Conservation (phyloP, 2,113 vertebrate species). For the mouse (Mus musculus) region DNA sequence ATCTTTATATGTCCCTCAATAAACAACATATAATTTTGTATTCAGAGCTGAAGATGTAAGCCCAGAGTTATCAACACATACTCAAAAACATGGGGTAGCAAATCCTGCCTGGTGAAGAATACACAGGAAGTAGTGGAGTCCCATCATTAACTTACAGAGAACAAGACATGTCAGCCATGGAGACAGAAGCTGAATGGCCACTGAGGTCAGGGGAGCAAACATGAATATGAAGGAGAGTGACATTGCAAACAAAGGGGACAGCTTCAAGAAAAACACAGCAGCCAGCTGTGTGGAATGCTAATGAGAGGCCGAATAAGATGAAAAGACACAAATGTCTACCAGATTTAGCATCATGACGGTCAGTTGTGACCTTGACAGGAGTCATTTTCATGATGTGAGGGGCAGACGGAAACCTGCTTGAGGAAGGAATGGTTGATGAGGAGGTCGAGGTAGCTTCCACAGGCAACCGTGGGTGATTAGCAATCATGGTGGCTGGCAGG, state of each 20-base stretch:
- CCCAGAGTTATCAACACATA: background rate
- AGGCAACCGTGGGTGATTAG: background rate
- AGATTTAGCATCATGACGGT: constrained; percentile 52
- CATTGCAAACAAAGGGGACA: constrained; percentile 27
- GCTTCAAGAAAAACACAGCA: constrained; percentile 39
- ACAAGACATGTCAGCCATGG: background rate
- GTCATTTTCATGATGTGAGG: constrained; percentile 26
- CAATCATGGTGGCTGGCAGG: background rate
- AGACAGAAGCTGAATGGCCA: background rate
- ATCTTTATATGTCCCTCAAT: too few relatives aligned
- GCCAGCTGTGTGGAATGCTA: constrained; percentile 43
- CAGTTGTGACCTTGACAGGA: constrained; percentile 29
- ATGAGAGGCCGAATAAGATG: constrained; percentile 41
- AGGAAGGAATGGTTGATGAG: background rate
- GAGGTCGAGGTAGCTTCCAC: background rate
- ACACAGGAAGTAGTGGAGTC: background rate
- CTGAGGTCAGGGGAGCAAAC: background rate
- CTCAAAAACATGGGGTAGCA: background rate
- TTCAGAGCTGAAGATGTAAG: background rate
- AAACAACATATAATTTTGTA: background rate
- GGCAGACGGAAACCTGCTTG: background rate
- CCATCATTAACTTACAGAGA: background rate
- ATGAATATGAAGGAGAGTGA: constrained; percentile 2
- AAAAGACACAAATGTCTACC: constrained; percentile 51
- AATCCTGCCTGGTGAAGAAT: background rate